phyloP scores from a whole-genome alignment of 2,113 vertebrate genomes.

The Felis chaus region DNA sequence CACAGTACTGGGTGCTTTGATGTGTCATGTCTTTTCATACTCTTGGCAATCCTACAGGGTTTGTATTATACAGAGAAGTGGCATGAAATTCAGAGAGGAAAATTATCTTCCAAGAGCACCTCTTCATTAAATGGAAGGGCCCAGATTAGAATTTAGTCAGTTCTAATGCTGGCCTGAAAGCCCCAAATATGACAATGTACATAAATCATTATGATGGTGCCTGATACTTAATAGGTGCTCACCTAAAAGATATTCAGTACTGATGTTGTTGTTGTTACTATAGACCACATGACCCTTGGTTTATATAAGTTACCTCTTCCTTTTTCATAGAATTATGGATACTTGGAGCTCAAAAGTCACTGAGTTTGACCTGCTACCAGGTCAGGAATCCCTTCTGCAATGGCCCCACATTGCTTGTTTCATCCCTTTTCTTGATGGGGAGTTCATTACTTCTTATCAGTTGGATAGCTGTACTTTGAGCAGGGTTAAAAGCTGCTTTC shows the following conservation, averaged over 20 bases:
- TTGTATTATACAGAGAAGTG: background rate
- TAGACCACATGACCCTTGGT: background rate
- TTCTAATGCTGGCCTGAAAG: conserved; percentile 1
- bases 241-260: conserved; percentile 2
- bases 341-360: background rate
- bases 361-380: background rate
- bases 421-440: background rate
- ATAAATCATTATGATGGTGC: background rate
- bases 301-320: background rate
- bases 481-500: background rate
- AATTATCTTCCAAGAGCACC: background rate
- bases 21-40: background rate
- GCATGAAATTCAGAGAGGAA: background rate
- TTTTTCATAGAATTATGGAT: background rate
- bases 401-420: background rate
- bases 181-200: background rate
- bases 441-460: background rate
- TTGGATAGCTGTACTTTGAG: background rate
- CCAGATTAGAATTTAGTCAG: background rate
- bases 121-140: background rate
- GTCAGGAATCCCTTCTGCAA: background rate
- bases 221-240: background rate
- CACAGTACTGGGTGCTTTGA: background rate
- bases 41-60: background rate
- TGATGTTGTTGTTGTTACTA: background rate